Base-by-base conservation (phyloP, 2,888 invertebrate species). In the Drosophila fulvimacula region DNA sequence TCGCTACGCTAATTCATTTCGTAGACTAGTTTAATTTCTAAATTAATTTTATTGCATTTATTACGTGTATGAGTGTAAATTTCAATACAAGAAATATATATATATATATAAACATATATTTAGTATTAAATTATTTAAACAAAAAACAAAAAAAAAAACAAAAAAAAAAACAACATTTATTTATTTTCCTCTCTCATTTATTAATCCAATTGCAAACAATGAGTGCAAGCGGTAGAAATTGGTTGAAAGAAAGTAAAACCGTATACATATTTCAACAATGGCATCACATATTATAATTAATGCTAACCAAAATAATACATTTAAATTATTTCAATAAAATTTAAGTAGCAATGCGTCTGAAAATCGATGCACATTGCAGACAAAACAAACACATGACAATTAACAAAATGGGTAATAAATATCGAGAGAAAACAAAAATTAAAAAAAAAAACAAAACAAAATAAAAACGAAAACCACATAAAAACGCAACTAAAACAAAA, bases 61-160 rank as follows among this genome's bases (percentile, higher is more conserved):
- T 75, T 70, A 76, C 56, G 61, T 86, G 68, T 86, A 81, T 88
- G 46, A 27, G 79, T 88, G 82, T 88, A 83, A 72, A 83, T 88
- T 83, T 81, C 60, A 69, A 65, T 63, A 69, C 79, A 65, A 76
- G 5, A 79, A 67, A 15, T 13, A 51, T 15, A 49, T 24, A 44
- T 24, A 44, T 3, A 44, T 32, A 48, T 13, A 30, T 48, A 48
- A 6, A 49, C 2, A 32, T 34, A 21, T n/a, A 78, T 85, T 80
- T 88, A 85, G 86, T 67, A 82, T 80, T 82, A 77, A 89, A 89
- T 89, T 86, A 87, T 86, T 86, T 88, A 80, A 72, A 89, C 65
- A 72, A 64, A 52, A 77, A 68, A n/a, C n/a, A 32, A 72, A 64
- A 52, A 77, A 68, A n/a, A 21, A 42, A 70, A 51, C 2, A 77